Base-by-base conservation (phyloP, 2,888 invertebrate species). In the Gastracanthus pulcherrimus region DNA sequence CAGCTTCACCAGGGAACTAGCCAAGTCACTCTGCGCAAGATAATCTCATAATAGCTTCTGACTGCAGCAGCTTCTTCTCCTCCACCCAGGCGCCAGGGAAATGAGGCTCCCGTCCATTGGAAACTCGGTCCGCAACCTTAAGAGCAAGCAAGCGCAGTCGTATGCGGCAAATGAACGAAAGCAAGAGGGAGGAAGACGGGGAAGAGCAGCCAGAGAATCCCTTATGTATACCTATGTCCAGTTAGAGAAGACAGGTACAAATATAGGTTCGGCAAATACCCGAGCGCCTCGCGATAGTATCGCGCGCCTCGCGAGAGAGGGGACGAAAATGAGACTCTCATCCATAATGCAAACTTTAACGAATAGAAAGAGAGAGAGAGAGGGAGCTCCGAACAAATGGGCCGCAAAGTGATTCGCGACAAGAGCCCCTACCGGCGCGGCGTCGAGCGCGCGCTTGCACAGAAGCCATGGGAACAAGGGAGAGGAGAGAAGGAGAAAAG, bases 231-330 rank as follows among this genome's bases (percentile, higher is more conserved):
- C 19, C 67, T 19, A 16, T 51, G 74, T 69, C 69, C 74, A 75
- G 80, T 75, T 66, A 60, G 41, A 66, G 19, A 48, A 48, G 80
- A 77, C 82, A 83, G 80, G 80, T 82, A 83, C 82, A 82, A 83
- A 81, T 83, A 83, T 67, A 76, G 81, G 76, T 76, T 80, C 71
- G 67, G 80, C 70, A 67, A 82, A 77, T 69, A 13, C 23, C 55
- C n/a, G n/a, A 26, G 67, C 60, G 29, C 19, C 13, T 19, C 45
- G 45, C 45, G 67, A 69, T 74, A 34, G 71, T 26, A 72, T 72
- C 77, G 41, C 71, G 26, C 19, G n/a, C n/a, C n/a, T n/a, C n/a
- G n/a, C n/a, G 66, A 36, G 64, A 16, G 36, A 41, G 36, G 48
- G 45, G 72, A 69, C 76, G 70, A 80, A 80, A 74, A 80, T 75